Evolutionary conservation across 2,797 vertebrate species (phyloP).

Genomic region (Fistularia commersonii): DNA sequence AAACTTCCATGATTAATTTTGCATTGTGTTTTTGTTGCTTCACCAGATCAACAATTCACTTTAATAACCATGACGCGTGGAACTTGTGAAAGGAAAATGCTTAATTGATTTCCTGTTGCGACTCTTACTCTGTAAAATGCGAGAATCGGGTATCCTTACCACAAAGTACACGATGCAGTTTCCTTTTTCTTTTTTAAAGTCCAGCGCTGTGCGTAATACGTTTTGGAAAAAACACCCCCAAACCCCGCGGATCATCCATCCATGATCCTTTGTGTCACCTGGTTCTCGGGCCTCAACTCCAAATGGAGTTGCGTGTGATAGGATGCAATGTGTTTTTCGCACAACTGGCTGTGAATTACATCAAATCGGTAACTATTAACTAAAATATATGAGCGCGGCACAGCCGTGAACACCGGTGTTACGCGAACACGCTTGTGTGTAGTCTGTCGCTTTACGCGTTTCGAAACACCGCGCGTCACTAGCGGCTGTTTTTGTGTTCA

Average conservation of each 20-base stretch:
- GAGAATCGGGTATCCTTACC: not conserved
- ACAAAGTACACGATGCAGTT: conserved; percentile 2
- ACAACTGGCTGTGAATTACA: conserved; percentile 36
- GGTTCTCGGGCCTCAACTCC: too few species aligned
- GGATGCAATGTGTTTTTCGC: too few species aligned
- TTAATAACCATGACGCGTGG: not conserved
- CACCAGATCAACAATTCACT: too few species aligned
- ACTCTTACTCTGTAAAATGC: conserved; percentile 4
- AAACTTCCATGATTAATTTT: not conserved
- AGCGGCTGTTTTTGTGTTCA: conserved; percentile 29
- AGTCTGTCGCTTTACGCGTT: conserved; percentile 12
- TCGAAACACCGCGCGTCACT: too few species aligned
- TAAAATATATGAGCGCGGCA: too few species aligned
- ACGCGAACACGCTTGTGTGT: conserved; percentile 16
- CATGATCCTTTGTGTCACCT: too few species aligned
- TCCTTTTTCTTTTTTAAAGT: conserved; percentile 34
- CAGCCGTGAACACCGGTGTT: too few species aligned
- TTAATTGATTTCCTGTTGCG: conserved; percentile 24
- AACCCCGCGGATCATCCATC: too few species aligned
- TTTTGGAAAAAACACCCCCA: too few species aligned
- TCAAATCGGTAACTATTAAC: conserved; percentile 29
- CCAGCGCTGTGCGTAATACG: too few species aligned
- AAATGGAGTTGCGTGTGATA: too few species aligned
- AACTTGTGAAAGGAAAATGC: conserved; percentile 29
- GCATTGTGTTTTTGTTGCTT: not conserved